phyloP scores from a whole-genome alignment of 2,797 vertebrate genomes.

The Nasua narica region DNA sequence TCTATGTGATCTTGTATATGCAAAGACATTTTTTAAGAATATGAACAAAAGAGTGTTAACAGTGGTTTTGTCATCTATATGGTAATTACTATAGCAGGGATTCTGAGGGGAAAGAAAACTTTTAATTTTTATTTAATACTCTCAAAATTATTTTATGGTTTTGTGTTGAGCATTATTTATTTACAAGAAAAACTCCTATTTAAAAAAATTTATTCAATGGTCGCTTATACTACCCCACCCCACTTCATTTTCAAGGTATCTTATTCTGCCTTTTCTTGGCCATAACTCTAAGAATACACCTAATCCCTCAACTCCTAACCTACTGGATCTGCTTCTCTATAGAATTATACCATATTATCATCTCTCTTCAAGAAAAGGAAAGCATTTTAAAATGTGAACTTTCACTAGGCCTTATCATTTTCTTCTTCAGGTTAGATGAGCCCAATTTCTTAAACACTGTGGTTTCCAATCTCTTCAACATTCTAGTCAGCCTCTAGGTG shows the following conservation, averaged over 20 bases:
- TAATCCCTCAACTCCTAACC: background rate
- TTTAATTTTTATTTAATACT: background rate
- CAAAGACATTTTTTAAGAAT: background rate
- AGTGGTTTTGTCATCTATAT: background rate
- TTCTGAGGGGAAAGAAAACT: background rate
- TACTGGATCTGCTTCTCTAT: background rate
- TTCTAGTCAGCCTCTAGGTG: conserved; percentile 22
- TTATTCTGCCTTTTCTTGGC: background rate
- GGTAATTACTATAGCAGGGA: background rate
- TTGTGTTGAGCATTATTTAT: background rate
- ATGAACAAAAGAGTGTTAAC: background rate
- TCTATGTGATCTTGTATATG: background rate
- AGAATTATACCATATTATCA: background rate
- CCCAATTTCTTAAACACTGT: conserved; percentile 1
- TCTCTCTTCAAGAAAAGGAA: conserved; percentile 14
- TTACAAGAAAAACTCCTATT: background rate
- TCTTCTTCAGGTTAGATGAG: conserved; percentile 39
- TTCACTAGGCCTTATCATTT: conserved; percentile 4
- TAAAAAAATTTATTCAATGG: background rate
- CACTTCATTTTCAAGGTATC: background rate
- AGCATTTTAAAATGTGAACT: background rate
- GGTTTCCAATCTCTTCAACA: conserved; percentile 19
- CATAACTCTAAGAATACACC: background rate
- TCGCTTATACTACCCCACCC: background rate
- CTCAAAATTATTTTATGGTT: background rate